Base-by-base conservation (phyloP, 30 jellyfish, hydroid and myxozoan genomes). In the Hydractinia echinata region DNA sequence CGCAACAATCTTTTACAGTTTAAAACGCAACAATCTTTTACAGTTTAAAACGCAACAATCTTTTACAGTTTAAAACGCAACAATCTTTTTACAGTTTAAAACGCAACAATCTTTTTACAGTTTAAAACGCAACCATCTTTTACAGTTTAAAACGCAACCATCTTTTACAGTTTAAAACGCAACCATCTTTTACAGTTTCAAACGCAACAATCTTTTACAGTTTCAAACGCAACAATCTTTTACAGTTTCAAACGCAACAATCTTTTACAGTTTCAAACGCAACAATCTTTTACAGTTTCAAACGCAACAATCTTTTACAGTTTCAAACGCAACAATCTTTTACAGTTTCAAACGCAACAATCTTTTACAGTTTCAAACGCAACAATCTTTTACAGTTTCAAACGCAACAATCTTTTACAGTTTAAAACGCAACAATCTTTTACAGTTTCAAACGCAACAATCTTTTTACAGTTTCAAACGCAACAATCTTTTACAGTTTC, bases 231-330 rank as follows among this genome's bases (percentile, higher is more conserved):
- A 30, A 30, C 44, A 30, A 30, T 48, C 6, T 5, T 7, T 66
- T 77, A 95, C 99, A 30, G n/a, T n/a, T n/a, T n/a, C n/a, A 30
- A 30, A 30, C 44, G 44, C 44, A 30, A 30, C 44, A 30, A 30
- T 48, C 6, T 5, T 7, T 66, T 77, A 95, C 99, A 30, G n/a
- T n/a, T n/a, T n/a, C n/a, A 30, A 30, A 30, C 44, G 44, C 44
- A 30, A 30, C 44, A 30, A 30, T 48, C 6, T 5, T 7, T 66
- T 77, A 95, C 99, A 30, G n/a, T n/a, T n/a, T n/a, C n/a, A 30
- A 30, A 30, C 44, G 44, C 44, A 30, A 30, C 44, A 30, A 30
- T 48, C 6, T 5, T 7, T 66, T 77, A 95, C 99, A 30, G n/a
- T n/a, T n/a, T n/a, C n/a, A 30, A 30, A 30, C 44, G 44, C 44